Conservation (phyloP, 2,797 vertebrate species). For the Xyrichtys novacula region DNA sequence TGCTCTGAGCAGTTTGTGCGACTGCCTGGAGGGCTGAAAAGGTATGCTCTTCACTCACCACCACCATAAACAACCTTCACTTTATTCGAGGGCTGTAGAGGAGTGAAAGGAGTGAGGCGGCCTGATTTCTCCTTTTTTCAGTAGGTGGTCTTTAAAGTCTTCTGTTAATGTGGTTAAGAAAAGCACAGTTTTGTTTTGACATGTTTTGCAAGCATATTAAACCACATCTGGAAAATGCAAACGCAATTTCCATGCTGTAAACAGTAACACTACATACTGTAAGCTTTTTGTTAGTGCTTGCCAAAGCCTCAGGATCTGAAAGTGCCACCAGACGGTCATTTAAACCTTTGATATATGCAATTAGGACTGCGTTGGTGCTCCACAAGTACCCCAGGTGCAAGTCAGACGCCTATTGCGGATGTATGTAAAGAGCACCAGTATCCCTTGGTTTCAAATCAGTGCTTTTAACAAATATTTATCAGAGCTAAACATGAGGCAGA, state of each 20-base stretch:
- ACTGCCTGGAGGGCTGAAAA: conserved; percentile 16
- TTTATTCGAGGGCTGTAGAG: conserved; percentile 11
- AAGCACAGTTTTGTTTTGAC: conserved; percentile 30
- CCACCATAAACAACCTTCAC: conserved; percentile 14
- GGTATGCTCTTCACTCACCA: conserved; percentile 23
- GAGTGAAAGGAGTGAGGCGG: not conserved
- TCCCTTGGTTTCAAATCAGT: not conserved
- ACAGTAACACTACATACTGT: conserved; percentile 36
- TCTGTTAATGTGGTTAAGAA: conserved; percentile 16
- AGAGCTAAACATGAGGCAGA: conserved; percentile 30
- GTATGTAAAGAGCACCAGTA: not conserved
- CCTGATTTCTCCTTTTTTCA: conserved; percentile 9
- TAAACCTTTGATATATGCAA: conserved; percentile 45
- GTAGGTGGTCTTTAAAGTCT: not conserved
- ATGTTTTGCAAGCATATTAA: conserved; percentile 18
- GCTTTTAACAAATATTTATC: conserved; percentile 24
- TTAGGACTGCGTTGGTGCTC: conserved; percentile 23
- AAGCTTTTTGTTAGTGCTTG: conserved; percentile 25
- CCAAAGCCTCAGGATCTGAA: conserved; percentile 31
- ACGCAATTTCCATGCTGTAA: conserved; percentile 49
- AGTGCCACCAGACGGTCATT: conserved; percentile 19
- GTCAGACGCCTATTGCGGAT: not conserved
- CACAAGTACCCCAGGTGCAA: not conserved
- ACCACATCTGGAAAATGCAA: conserved; percentile 37
- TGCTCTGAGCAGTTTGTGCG: conserved; percentile 20